These are phyloP conservation scores for Hemibates koningsi DNA, from an alignment of 2,113 vertebrate genomes.

Conservation along the genomic window DNA sequence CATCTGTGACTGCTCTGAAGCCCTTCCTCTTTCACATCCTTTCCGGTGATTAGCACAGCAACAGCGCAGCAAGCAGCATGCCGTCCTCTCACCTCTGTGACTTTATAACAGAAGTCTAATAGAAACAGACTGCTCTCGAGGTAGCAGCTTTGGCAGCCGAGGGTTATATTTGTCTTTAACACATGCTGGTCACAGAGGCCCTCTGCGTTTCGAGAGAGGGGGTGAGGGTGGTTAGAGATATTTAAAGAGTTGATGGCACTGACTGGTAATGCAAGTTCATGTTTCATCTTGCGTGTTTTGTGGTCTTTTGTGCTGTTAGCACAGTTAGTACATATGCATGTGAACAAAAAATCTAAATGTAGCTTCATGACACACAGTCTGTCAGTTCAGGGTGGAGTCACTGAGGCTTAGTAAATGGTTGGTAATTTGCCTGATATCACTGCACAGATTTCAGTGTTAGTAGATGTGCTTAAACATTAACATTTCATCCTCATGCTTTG, in stretches of 20 bases:
- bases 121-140: slow-evolving; percentile 18
- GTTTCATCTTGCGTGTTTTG: not conserved
- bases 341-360: not conserved
- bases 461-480: not conserved
- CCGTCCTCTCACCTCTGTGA: slow-evolving; percentile 28
- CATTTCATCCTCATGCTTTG: not conserved
- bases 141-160: slow-evolving; percentile 17
- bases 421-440: not conserved
- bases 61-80: not conserved
- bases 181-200: slow-evolving; percentile 46
- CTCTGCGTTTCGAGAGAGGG: not conserved
- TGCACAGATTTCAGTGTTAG: not conserved
- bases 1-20: slow-evolving; percentile 3
- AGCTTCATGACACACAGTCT: not conserved
- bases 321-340: not conserved
- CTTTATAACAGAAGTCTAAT: slow-evolving; percentile 23
- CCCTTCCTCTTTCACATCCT: slow-evolving; percentile 56
- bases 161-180: slow-evolving; percentile 66
- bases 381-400: not conserved
- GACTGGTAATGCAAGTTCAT: slow-evolving; percentile 29
- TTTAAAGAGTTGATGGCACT: slow-evolving; percentile 48
- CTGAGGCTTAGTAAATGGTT: not conserved
- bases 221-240: slow-evolving; percentile 21
- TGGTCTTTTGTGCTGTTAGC: not conserved
- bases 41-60: not conserved